Evolutionary conservation across 2,113 vertebrate genomes (phyloP), one percentile per base, ranked within the genome.

Genomic region (Galbula dea): DNA sequence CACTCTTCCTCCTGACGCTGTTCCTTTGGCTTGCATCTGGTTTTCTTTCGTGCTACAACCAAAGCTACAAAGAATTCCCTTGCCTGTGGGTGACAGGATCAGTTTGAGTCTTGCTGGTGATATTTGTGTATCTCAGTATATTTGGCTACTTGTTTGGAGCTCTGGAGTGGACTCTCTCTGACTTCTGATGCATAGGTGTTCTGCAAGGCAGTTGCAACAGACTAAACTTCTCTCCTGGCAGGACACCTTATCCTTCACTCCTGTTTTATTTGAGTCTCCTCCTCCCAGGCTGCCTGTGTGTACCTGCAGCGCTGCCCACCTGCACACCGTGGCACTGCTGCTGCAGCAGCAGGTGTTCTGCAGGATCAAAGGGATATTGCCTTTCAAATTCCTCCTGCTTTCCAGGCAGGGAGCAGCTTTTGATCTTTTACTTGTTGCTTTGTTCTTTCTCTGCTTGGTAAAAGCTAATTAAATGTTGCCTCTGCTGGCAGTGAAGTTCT

Each of bases 401-500:
- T 61, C 39, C 77, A 67, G 62, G 62, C 77, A 67, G 62, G 58
- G n/a, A 91, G 69, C 78, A 80, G 78, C 68, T 88, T 94, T 94
- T 83, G 68, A 73, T 95, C 88, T 90, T 72, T 80, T 32, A 43
- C 37, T 52, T 69, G 78, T 68, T 6, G 13, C 89, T 91, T 93
- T 94, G 74, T 76, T 89, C 83, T 80, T 74, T 79, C 77, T 63
- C 27, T 37, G n/a, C 62, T 52, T 30, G 30, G n/a, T 46, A 49
- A 37, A 54, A 72, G 72, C 74, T 92, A 62, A 87, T 77, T 82
- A 43, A 83, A 41, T 4, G 43, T 43, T 89, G 41, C 58, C 51
- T 79, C 10, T 83, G n/a, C 58, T 85, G 74, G 78, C 63, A 76
- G 65, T 66, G 43, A 32, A 12, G 13, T 61, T 45, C 83, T 61